Base-by-base conservation (phyloP, 2,797 vertebrate genomes). In the Cyprinodon diabolis region DNA sequence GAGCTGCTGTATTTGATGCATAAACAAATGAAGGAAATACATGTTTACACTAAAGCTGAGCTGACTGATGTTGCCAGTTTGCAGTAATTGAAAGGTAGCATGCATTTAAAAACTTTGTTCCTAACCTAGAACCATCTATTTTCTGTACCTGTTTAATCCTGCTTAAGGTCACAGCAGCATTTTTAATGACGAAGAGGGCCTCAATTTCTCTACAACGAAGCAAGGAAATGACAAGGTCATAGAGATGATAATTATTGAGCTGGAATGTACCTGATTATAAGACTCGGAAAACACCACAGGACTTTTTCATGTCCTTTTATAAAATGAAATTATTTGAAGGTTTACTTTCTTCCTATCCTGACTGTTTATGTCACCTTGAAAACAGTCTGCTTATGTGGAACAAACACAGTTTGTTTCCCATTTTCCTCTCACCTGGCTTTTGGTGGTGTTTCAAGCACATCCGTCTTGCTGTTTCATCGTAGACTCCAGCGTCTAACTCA, bases 401-500 rank as follows among this genome's bases (percentile, higher is more conserved):
- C 62, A 65, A 45, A 65, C 43, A 63, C 60, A 13, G 60, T 45
- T 65, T 65, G 40, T 65, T 43, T 65, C 40, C 25, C 75, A 69
- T 58, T 25, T 14, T 77, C 76, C 66, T 66, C 66, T 40, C 8
- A 30, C 25, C 19, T 60, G 52, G 25, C 30, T 30, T 71, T 65
- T 43, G 49, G 75, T 68, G 72, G 68, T 71, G 57, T 82, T 82
- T 47, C 71, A 82, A 70, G 75, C 57, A 49, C 49, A 37, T 66
- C 63, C 60, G 57, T 77, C 10, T 65, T n/a, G 62, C 21, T 45
- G 40, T 45, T 65, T n/a, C 62, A 45, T 45, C 37, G 9, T 14
- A 45, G 40, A 58, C 82, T 79, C 82, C 54, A 6, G 66, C 72
- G 43, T 60, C 75, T 54, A 67, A 71, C 69, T 77, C 71, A 74